Percentiles rank a stretch among this genome's conserved stretches.
These are phyloP conservation scores for Pipistrellus kuhlii DNA, from an alignment of 2,797 vertebrate genomes.

Conservation along the genomic window DNA sequence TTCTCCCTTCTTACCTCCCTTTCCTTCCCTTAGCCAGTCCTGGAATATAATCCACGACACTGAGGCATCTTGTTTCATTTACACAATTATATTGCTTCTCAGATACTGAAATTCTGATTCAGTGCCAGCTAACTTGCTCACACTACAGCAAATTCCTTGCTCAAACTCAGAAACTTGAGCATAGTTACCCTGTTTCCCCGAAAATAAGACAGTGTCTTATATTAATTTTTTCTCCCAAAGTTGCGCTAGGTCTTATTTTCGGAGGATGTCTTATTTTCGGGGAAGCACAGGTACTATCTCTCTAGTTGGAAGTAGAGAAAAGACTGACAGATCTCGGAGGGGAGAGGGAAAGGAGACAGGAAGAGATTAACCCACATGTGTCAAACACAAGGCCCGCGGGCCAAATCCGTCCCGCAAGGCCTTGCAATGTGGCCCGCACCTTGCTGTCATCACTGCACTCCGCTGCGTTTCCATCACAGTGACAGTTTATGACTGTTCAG, in stretches of 20 bases:
- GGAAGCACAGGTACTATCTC: neutral
- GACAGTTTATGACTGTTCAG: too few species aligned
- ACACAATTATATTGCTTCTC: neutral
- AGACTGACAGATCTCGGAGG: neutral
- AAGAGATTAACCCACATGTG: neutral
- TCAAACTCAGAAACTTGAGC: conserved; percentile 46
- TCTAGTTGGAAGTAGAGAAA: neutral
- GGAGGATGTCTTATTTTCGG: too few species aligned
- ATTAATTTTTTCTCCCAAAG: too few species aligned
- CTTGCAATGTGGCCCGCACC: too few species aligned
- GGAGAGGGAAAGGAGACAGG: accelerated
- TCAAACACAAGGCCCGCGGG: too few species aligned
- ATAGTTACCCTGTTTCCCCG: neutral
- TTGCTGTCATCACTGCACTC: too few species aligned
- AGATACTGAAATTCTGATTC: conserved; percentile 33
- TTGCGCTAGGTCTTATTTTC: too few species aligned
- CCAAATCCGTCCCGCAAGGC: too few species aligned
- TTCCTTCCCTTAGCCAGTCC: neutral
- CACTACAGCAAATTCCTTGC: neutral
- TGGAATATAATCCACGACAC: neutral
- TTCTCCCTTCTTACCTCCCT: neutral
- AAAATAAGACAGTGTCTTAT: too few species aligned
- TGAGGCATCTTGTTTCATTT: conserved; percentile 52
- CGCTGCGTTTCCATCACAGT: too few species aligned
- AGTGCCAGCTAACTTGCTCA: neutral